Base-by-base conservation (phyloP, 2,797 vertebrate species). In the Anolis apletophallus region DNA sequence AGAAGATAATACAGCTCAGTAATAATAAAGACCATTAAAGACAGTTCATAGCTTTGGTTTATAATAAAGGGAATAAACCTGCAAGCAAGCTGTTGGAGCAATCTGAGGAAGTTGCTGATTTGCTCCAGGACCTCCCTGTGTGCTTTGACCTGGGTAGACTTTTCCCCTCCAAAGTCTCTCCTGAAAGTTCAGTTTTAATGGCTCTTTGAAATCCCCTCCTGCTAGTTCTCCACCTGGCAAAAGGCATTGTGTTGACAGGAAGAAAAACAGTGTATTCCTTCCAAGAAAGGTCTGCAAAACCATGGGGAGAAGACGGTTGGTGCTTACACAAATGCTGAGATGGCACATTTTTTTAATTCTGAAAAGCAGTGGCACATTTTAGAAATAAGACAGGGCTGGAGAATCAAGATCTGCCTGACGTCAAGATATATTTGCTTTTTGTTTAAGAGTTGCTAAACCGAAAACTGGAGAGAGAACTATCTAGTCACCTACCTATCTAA, bases 121-220 rank as follows among this genome's bases (percentile, higher is more conserved):
- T 29, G 11, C 21, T 36, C 72, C 6, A 29, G 36, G 74, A 80
- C 4, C 75, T 68, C 64, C 21, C 26, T 55, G 14, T n/a, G 50
- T 54, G 26, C 36, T 85, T 29, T 0, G 2, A 86, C 5, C 12
- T 67, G 10, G 88, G 64, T 5, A 69, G n/a, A 59, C 64, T 40
- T 8, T 55, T 2, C n/a, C 84, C 9, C 84, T 57, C 21, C 69
- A 34, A 32, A 29, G 7, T 78, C 34, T 10, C 36, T 46, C 54
- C 1, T 46, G 17, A 69, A 23, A 40, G 11, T n/a, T 88, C 2
- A 0, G 29, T 77, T 84, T 79, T 72, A 34, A 23, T 82, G 84
- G 40, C n/a, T 84, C 6, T 69, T 2, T 75, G 69, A 72, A 36
- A 46, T 82, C 14, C 34, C 72, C 81, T 88, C 13, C 73, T 71